Percentiles rank a stretch among this genome's conserved stretches.
phyloP scores from a whole-genome alignment of 2,113 vertebrate species.

The Eolophus roseicapilla region DNA sequence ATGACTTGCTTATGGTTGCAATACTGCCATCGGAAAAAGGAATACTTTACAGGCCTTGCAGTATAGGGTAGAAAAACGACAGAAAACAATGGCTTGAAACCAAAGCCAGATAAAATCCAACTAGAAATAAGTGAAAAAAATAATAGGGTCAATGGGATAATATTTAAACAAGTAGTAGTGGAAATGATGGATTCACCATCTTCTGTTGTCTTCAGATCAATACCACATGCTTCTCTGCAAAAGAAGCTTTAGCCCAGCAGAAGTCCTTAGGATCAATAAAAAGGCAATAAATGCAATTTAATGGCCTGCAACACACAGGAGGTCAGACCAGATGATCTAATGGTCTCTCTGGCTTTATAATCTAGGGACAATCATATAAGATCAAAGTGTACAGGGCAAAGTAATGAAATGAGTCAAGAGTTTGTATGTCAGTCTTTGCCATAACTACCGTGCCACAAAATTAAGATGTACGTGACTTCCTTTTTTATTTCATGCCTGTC shows the following conservation, averaged over 20 bases:
- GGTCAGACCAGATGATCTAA: conserved; percentile 10
- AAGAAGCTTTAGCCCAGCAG: background rate
- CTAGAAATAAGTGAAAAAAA: background rate
- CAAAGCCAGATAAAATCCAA: background rate
- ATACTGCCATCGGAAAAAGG: background rate
- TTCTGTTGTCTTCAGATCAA: conserved; percentile 19
- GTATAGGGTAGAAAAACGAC: background rate
- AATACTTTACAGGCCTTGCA: background rate
- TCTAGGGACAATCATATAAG: background rate
- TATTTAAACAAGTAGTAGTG: background rate
- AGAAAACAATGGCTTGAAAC: background rate
- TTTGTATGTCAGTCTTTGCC: background rate
- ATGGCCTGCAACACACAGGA: background rate
- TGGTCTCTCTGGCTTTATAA: background rate
- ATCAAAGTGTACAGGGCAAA: background rate
- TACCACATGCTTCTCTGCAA: background rate
- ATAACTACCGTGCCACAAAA: background rate
- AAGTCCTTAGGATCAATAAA: conserved; percentile 11
- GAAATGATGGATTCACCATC: conserved; percentile 14
- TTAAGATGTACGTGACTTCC: background rate
- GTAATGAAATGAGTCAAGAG: background rate
- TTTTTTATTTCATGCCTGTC: background rate
- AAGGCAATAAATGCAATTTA: conserved; percentile 29
- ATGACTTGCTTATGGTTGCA: background rate
- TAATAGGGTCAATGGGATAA: background rate